These are phyloP conservation scores for Eupsilia transversa DNA, from an alignment of 2,888 invertebrate species.

Conservation along the genomic window DNA sequence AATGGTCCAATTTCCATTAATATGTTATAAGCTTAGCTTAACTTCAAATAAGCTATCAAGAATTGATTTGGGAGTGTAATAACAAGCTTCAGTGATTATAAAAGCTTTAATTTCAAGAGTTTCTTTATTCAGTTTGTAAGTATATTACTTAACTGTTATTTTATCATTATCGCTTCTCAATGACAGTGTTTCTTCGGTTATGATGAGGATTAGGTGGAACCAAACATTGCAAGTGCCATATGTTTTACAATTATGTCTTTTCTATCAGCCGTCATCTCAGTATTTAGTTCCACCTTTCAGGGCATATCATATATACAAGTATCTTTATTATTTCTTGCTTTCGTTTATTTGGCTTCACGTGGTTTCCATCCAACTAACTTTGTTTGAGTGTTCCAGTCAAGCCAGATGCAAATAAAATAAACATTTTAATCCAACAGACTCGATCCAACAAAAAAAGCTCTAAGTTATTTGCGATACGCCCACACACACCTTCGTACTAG, in stretches of 20 bases:
- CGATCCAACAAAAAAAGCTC: conserved; percentile 10
- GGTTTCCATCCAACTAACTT: neutral
- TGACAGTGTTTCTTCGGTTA: conserved; percentile 1
- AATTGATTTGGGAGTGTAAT: conserved; percentile 20
- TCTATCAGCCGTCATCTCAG: too few relatives aligned
- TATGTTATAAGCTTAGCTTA: neutral
- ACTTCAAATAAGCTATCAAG: conserved; percentile 20
- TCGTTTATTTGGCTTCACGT: neutral
- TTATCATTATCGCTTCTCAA: neutral
- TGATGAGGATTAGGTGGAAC: neutral
- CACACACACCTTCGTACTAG: conserved; percentile 48
- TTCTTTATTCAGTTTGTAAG: neutral
- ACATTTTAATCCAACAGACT: conserved; percentile 1
- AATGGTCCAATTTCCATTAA: neutral
- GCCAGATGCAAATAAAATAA: neutral
- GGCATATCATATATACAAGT: neutral
- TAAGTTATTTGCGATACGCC: conserved; percentile 13
- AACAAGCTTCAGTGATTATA: neutral
- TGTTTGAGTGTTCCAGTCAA: neutral
- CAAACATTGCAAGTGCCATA: neutral
- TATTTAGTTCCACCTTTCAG: neutral
- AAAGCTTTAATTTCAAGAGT: neutral
- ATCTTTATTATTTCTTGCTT: neutral
- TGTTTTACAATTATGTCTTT: too few relatives aligned
- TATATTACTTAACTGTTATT: neutral